phyloP scores from a whole-genome alignment of 2,113 vertebrate species.

The Bos indicus region DNA sequence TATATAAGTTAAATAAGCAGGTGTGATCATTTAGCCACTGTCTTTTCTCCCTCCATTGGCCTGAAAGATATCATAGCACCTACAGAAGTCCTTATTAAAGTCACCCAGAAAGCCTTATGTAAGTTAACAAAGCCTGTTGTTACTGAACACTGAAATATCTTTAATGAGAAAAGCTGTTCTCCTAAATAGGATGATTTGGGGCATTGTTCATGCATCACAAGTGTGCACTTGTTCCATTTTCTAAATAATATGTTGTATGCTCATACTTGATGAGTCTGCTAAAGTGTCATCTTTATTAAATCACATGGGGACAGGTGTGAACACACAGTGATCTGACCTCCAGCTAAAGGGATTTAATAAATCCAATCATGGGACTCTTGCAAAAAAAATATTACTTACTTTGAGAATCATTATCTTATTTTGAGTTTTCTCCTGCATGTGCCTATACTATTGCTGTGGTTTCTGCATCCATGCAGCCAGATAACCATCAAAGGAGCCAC shows the following conservation, averaged over 20 bases:
- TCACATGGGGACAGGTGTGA: background rate
- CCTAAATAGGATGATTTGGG: background rate
- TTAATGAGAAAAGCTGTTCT: background rate
- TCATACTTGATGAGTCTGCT: background rate
- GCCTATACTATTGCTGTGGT: background rate
- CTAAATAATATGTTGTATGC: background rate
- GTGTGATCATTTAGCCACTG: background rate
- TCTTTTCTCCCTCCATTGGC: background rate
- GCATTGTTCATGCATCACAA: background rate
- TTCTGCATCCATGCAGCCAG: background rate
- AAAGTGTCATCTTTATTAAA: background rate
- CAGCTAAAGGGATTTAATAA: background rate
- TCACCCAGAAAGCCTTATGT: background rate
- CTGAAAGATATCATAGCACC: background rate
- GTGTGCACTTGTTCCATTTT: background rate
- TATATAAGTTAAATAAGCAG: too few species aligned
- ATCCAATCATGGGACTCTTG: background rate
- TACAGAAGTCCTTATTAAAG: background rate
- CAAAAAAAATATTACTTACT: background rate
- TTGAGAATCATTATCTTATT: background rate
- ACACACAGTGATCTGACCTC: background rate
- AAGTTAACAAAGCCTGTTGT: background rate
- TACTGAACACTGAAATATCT: background rate
- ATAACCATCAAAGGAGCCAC: background rate
- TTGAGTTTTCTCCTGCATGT: background rate